phyloP scores from a whole-genome alignment of 2,113 vertebrate species.

The Lasiurus cinereus region DNA sequence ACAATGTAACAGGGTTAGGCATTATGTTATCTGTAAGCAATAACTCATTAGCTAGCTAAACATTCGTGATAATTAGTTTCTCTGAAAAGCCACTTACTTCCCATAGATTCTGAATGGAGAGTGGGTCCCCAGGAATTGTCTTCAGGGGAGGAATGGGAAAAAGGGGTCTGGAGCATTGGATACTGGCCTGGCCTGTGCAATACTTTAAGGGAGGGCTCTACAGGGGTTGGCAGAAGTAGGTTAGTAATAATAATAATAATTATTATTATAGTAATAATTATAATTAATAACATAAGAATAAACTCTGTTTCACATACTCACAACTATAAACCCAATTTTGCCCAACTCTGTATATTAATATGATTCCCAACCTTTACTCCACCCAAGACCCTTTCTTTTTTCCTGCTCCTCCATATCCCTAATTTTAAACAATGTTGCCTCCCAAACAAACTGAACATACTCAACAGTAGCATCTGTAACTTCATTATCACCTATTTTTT shows the following conservation, averaged over 20 bases:
- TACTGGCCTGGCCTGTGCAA: background rate
- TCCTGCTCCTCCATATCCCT: background rate
- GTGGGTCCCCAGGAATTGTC: background rate
- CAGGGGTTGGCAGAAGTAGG: background rate
- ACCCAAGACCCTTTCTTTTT: background rate
- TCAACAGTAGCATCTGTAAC: background rate
- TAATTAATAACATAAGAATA: background rate
- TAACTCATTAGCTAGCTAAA: slow-evolving; percentile 77
- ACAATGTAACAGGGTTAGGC: slow-evolving; percentile 49
- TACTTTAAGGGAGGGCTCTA: background rate
- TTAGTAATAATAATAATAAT: background rate
- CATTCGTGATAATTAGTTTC: slow-evolving; percentile 72
- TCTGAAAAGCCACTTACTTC: slow-evolving; percentile 70
- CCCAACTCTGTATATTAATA: background rate
- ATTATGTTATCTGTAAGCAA: slow-evolving; percentile 70
- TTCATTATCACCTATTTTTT: background rate
- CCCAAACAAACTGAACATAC: background rate
- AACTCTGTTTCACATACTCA: background rate
- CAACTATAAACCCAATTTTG: background rate
- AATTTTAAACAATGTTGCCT: background rate
- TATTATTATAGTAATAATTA: background rate
- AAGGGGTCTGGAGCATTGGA: background rate
- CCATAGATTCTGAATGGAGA: slow-evolving; percentile 51
- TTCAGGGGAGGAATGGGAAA: background rate
- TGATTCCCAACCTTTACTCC: background rate